Evolutionary conservation across 2,888 invertebrate species (phyloP).

Genomic region (Cosmopolites sordidus): DNA sequence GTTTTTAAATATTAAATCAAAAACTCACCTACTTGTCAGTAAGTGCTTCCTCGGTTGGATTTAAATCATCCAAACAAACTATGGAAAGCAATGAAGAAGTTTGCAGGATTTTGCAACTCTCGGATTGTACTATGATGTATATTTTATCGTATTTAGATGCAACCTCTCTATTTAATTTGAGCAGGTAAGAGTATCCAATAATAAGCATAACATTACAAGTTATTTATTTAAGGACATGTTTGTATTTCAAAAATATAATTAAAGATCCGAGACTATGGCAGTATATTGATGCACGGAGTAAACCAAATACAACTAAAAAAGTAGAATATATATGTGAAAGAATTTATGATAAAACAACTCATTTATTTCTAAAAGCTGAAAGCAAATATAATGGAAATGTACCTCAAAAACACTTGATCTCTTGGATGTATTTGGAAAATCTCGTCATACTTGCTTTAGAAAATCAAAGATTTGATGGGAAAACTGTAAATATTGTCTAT

Average conservation of each 20-base stretch:
- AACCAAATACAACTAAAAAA: slow-evolving; percentile 38
- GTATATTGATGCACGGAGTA: slow-evolving; percentile 37
- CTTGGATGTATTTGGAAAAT: slow-evolving; percentile 27
- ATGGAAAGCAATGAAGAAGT: slow-evolving; percentile 1
- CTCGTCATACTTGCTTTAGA: slow-evolving; percentile 43
- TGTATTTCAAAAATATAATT: slow-evolving; percentile 36
- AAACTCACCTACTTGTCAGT: no score
- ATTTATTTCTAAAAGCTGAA: slow-evolving; percentile 29
- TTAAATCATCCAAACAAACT: no score
- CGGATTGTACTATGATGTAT: slow-evolving; percentile 39
- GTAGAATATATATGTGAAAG: slow-evolving; percentile 36
- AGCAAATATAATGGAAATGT: slow-evolving; percentile 26
- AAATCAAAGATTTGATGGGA: slow-evolving; percentile 39
- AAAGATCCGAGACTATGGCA: slow-evolving; percentile 40
- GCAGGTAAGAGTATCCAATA: slow-evolving; percentile 40
- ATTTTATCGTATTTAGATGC: slow-evolving; percentile 40
- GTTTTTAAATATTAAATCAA: no score
- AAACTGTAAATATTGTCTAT: slow-evolving; percentile 28
- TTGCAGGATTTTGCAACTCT: slow-evolving; percentile 32
- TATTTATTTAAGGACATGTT: slow-evolving; percentile 37
- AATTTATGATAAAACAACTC: slow-evolving; percentile 35
- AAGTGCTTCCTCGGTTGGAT: no score
- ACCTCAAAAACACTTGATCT: slow-evolving; percentile 25
- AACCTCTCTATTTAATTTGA: slow-evolving; percentile 39
- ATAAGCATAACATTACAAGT: no score